Evolutionary conservation across 1,140 invertebrate genomes (phyloP).

Genomic region (Eurytemora carolleeae): DNA sequence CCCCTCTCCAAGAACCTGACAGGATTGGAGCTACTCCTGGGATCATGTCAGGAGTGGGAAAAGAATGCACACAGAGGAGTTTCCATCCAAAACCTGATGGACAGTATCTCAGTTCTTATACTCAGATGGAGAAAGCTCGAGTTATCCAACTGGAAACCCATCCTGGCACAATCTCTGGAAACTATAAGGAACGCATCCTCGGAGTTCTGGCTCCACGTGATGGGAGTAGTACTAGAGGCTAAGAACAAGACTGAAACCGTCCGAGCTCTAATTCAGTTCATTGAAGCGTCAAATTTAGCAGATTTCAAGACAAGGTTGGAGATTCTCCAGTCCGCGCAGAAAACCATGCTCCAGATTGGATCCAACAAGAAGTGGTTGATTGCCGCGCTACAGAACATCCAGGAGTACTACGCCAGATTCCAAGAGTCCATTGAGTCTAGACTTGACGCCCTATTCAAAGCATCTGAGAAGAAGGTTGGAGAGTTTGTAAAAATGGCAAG

Average conservation of each 20-base stretch:
- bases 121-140: conserved; percentile 80
- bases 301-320: conserved; percentile 61
- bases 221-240: conserved; percentile 17
- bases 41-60: conserved; percentile 34
- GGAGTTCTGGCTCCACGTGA: conserved; percentile 18
- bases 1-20: conserved; percentile 69
- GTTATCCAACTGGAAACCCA: conserved; percentile 60
- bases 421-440: conserved; percentile 35
- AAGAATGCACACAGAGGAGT: conserved; percentile 35
- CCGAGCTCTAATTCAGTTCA: conserved; percentile 45
- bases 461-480: conserved; percentile 74
- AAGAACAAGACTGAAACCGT: conserved; percentile 29
- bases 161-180: conserved; percentile 34
- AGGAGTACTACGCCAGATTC: conserved; percentile 68
- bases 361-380: conserved; percentile 33
- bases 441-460: conserved; percentile 42
- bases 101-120: conserved; percentile 52
- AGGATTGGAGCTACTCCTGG: conserved; percentile 66
- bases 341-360: conserved; percentile 24
- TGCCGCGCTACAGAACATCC: conserved; percentile 58
- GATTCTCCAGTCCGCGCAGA: conserved; percentile 35
- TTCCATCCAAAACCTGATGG: conserved; percentile 47
- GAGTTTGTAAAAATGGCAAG: conserved; percentile 87
- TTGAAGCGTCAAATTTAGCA: conserved; percentile 59
- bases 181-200: conserved; percentile 21